These are phyloP conservation scores for Atethmia centrago DNA, from an alignment of 2,888 invertebrate species.

Conservation along the genomic window DNA sequence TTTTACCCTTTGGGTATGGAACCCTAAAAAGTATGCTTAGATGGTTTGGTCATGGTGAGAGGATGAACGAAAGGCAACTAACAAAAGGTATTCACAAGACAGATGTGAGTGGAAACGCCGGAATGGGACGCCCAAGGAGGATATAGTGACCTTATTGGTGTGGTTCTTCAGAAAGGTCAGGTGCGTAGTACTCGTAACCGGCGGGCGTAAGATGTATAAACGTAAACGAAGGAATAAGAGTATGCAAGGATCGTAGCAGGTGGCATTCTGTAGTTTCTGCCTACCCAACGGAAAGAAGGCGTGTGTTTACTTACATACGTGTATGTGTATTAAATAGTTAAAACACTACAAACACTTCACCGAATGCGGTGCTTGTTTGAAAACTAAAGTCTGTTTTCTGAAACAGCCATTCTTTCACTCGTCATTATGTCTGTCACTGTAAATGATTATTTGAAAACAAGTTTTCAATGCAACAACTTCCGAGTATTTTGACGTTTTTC, in stretches of 20 bases:
- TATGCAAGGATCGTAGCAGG: neutral
- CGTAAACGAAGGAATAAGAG: neutral
- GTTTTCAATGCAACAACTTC: conserved; percentile 11
- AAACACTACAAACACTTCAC: neutral
- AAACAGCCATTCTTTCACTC: conserved; percentile 25
- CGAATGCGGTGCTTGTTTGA: conserved; percentile 16
- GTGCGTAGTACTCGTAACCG: neutral
- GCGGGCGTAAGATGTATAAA: neutral
- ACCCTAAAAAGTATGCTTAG: too few species aligned
- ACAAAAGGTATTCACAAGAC: neutral
- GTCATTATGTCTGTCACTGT: neutral
- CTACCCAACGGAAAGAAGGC: neutral
- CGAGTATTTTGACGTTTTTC: conserved; percentile 15
- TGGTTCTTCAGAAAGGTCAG: too few species aligned
- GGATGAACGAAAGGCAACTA: too few species aligned
- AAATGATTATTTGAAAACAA: conserved; percentile 33
- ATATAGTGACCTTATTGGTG: neutral
- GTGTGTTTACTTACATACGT: neutral
- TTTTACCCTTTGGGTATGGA: too few species aligned
- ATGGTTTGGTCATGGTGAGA: neutral
- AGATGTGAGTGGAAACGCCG: neutral
- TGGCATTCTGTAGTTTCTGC: neutral
- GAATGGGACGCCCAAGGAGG: too few species aligned
- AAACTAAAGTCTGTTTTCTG: conserved; percentile 24
- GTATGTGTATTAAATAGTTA: neutral